Conservation (phyloP, 1,140 invertebrate species). For the Nephila pilipes region DNA sequence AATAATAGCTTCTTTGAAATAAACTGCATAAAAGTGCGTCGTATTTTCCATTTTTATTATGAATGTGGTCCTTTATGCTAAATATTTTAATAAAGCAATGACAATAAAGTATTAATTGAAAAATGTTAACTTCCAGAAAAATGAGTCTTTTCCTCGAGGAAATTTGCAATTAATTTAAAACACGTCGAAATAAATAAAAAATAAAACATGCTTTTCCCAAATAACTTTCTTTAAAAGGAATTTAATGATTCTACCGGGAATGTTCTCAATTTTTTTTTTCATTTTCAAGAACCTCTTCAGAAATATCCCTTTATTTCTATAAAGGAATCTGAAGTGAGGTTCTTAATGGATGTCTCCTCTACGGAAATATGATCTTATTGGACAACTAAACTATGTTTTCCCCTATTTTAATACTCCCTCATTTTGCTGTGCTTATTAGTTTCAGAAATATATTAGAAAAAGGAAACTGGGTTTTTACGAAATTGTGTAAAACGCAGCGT, state of each 20-base stretch:
- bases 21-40: neutral
- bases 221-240: constrained; percentile 39
- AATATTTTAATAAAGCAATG: neutral
- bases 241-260: constrained; percentile 5
- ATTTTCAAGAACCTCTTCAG: neutral
- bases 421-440: neutral
- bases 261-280: neutral
- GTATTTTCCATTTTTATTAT: neutral
- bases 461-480: too few relatives aligned
- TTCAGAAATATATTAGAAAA: neutral
- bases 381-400: neutral
- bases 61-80: neutral
- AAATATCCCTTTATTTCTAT: neutral
- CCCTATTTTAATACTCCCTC: neutral
- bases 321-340: neutral
- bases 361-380: neutral
- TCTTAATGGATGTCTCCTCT: constrained; percentile 16
- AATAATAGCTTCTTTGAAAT: neutral
- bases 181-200: neutral
- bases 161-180: constrained; percentile 31
- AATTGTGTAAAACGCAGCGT: too few relatives aligned
- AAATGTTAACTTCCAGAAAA: neutral
- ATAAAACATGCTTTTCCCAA: neutral
- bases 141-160: neutral
- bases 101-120: neutral